These are phyloP conservation scores for Netta rufina DNA, from an alignment of 2,797 vertebrate genomes.

Conservation along the genomic window DNA sequence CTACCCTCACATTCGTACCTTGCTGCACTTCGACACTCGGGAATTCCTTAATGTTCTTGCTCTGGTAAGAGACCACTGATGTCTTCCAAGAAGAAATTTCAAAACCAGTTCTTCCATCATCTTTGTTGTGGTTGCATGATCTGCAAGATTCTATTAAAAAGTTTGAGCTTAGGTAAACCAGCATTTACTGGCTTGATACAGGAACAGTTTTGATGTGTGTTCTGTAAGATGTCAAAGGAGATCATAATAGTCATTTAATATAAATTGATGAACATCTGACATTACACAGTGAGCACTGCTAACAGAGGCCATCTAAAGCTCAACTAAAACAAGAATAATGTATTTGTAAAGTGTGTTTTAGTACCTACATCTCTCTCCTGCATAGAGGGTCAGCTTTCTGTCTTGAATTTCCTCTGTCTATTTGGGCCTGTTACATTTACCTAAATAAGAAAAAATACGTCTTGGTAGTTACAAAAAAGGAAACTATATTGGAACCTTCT, in stretches of 20 bases:
- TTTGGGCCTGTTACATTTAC: not conserved
- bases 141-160: not conserved
- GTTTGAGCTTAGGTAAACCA: not conserved
- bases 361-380: not conserved
- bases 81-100: not conserved
- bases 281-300: not conserved
- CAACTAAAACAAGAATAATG: not conserved
- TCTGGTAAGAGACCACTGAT: slow-evolving; percentile 82
- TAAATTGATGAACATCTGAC: not conserved
- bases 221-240: not conserved
- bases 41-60: slow-evolving; percentile 98
- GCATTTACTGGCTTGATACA: not conserved
- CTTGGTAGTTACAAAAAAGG: not conserved
- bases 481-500: not conserved
- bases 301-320: not conserved
- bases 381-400: not conserved
- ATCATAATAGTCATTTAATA: not conserved
- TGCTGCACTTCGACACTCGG: slow-evolving; percentile 95
- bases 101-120: not conserved
- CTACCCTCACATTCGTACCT: slow-evolving; percentile 89
- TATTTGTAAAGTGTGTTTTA: not conserved
- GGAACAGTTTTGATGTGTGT: not conserved
- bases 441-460: not conserved
- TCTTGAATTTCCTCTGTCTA: not conserved
- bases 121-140: not conserved